Evolutionary conservation across 2,797 vertebrate genomes (phyloP), one percentile per base, ranked within the genome.

Genomic region (Amniataba percoides): DNA sequence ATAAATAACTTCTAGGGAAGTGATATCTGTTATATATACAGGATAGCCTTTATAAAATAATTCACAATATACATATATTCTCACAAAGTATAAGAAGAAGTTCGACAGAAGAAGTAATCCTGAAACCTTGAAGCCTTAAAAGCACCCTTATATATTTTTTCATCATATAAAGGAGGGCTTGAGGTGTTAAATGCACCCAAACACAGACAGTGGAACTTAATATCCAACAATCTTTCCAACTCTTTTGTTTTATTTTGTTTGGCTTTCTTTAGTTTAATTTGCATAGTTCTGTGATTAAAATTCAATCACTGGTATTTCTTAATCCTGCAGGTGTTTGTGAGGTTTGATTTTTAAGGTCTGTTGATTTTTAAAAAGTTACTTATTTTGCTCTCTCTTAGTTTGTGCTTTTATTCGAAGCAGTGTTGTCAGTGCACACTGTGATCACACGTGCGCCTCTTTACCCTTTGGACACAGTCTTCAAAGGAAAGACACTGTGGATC

Each of bases 401-500:
- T 51, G 43, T 46, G 8, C 13, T 76, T 78, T 60, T 66, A 77
- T 61, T 70, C 34, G 3, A 46, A 45, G 59, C 71, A 5, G 18
- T 39, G 56, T 65, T 74, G 72, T 46, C 45, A 65, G 19, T 0
- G 12, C 60, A 64, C 34, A 36, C 51, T 56, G 25, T 63, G 21
- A n/a, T 61, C 43, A 48, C 73, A 67, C 25, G 43, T 81, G 57
- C 25, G 55, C 42, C 60, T 72, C 60, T 87, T 53, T 77, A 81
- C 73, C 75, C 75, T 87, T 85, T 87, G 80, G 67, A 89, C 83
- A 51, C 18, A 19, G 52, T 79, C 83, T 82, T 81, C 59, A 63
- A 79, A 80, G 43, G 36, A 74, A 11, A 52, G 40, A 42, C 65
- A 67, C 62, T 0, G 40, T 52, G 66, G 10, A 53, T 31, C 57